Conservation (phyloP, 1,140 invertebrate species). For the Choristoneura fumiferana region DNA sequence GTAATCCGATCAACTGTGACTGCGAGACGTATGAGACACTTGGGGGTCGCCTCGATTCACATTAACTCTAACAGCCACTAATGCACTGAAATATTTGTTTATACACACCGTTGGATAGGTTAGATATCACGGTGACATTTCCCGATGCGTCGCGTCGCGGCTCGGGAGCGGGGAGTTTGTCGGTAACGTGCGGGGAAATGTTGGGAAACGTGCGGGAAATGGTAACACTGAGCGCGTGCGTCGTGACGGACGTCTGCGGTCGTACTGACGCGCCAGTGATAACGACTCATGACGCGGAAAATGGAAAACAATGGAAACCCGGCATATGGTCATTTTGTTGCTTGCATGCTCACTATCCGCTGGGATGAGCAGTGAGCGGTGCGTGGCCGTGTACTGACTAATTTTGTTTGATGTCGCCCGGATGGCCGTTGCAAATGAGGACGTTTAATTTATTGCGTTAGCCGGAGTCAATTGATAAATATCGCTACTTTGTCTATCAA, state of each 20-base stretch:
- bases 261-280: constrained; percentile 57
- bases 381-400: too few species aligned
- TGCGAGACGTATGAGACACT: constrained; percentile 35
- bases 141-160: constrained; percentile 26
- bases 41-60: constrained; percentile 35
- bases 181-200: constrained; percentile 40
- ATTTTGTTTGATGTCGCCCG: too few species aligned
- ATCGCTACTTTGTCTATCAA: too few species aligned
- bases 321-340: constrained; percentile 20
- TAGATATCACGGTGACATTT: constrained; percentile 47
- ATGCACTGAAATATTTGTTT: constrained; percentile 31
- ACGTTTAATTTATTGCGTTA: too few species aligned
- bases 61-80: constrained; percentile 35
- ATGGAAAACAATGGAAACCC: constrained; percentile 68
- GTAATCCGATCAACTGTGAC: constrained; percentile 50
- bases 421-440: too few species aligned
- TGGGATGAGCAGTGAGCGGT: too few species aligned
- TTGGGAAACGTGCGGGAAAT: constrained; percentile 20
- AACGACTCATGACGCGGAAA: constrained; percentile 58
- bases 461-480: too few species aligned
- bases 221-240: constrained; percentile 42
- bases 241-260: constrained; percentile 37
- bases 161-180: constrained; percentile 26
- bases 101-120: constrained; percentile 42
- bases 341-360: too few species aligned